Conservation (phyloP, 2,797 vertebrate species). For the Sebastes nivosus region DNA sequence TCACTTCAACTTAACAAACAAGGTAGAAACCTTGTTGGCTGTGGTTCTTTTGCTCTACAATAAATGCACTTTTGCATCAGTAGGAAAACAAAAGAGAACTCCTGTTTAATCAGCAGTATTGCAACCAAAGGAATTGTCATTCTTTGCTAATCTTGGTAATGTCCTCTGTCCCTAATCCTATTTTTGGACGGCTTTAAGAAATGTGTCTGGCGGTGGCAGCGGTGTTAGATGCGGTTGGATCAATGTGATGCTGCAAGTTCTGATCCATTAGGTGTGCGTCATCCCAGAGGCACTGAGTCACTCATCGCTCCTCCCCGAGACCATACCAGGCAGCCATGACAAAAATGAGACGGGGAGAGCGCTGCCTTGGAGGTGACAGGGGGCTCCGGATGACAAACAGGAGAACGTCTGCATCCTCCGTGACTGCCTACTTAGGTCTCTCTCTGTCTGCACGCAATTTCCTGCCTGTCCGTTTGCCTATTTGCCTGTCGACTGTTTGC, state of each 20-base stretch:
- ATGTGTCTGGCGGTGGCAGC: constrained; percentile 26
- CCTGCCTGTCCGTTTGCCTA: constrained; percentile 6
- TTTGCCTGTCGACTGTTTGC: constrained; percentile 20
- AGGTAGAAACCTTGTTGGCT: background rate
- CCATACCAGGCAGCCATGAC: constrained; percentile 38
- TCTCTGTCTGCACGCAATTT: constrained; percentile 32
- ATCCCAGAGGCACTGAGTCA: constrained; percentile 67
- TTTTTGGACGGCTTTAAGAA: constrained; percentile 37
- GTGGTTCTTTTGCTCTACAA: background rate
- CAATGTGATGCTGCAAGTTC: constrained; percentile 55
- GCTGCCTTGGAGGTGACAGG: constrained; percentile 46
- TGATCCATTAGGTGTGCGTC: constrained; percentile 67
- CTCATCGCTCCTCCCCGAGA: constrained; percentile 28
- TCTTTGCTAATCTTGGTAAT: constrained; percentile 19
- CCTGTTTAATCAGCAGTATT: constrained; percentile 12
- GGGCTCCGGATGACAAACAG: constrained; percentile 52
- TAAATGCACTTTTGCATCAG: background rate
- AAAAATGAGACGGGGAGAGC: constrained; percentile 27
- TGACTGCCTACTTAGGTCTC: constrained; percentile 39
- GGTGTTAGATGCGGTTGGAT: constrained; percentile 43
- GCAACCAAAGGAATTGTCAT: background rate
- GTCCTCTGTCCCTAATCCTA: constrained; percentile 14
- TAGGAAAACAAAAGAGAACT: background rate
- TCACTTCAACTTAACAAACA: background rate
- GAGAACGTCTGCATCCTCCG: constrained; percentile 40